Conservation (phyloP, 2,888 invertebrate species). For the Deroplatys truncata region DNA sequence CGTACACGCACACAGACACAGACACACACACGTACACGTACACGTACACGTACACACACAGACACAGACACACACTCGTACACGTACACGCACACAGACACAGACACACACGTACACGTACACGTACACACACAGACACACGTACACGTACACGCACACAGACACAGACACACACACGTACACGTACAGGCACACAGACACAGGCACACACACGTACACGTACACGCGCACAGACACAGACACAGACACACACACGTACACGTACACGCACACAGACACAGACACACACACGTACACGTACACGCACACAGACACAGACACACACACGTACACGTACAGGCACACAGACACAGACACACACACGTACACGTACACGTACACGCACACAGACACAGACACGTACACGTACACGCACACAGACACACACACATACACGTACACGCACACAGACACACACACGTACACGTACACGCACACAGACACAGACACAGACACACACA, state of each 20-base stretch:
- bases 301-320: background rate
- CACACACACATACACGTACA: background rate
- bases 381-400: background rate
- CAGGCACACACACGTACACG: background rate
- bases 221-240: too few species aligned
- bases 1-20: too few species aligned
- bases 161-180: background rate
- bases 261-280: background rate
- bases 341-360: background rate
- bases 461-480: background rate
- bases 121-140: too few species aligned
- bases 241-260: background rate
- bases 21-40: too few species aligned
- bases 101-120: too few species aligned
- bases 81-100: too few species aligned
- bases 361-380: background rate
- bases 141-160: too few species aligned
- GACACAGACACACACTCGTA: too few species aligned
- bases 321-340: background rate
- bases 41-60: too few species aligned
- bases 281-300: background rate
- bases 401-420: background rate
- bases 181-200: background rate
- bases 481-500: background rate
- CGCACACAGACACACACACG: background rate